These are phyloP conservation scores for Matsumurasca onukii DNA, from an alignment of 1,140 invertebrate genomes.

Conservation along the genomic window DNA sequence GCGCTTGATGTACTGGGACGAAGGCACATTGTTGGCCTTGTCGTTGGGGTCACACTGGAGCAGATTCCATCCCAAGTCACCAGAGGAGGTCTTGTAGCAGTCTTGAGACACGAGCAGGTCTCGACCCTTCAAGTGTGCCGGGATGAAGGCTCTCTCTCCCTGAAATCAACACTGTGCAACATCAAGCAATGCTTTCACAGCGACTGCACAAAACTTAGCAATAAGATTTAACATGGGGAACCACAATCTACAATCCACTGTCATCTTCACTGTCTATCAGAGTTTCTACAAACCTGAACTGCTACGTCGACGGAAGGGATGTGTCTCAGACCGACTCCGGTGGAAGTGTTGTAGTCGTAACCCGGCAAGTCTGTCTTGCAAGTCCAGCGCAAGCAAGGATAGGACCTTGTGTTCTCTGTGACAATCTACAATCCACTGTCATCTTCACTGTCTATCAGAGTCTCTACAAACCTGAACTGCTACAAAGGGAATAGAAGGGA, in stretches of 20 bases:
- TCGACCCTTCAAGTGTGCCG: not conserved
- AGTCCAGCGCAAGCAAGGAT: not conserved
- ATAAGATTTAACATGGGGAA: too few species aligned
- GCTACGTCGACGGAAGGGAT: too few species aligned
- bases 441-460: too few species aligned
- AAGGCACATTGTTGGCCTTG: not conserved
- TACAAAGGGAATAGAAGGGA: too few species aligned
- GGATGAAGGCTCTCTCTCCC: not conserved
- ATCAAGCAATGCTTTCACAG: too few species aligned
- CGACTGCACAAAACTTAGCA: too few species aligned
- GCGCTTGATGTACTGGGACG: not conserved
- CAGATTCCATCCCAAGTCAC: not conserved
- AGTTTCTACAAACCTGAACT: too few species aligned
- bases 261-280: too few species aligned
- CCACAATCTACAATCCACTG: too few species aligned
- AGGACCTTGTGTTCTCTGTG: not conserved
- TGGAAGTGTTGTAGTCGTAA: slow-evolving; percentile 3
- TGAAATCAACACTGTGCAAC: too few species aligned
- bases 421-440: too few species aligned
- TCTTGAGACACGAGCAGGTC: not conserved
- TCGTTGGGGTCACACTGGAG: not conserved
- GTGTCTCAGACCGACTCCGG: not conserved
- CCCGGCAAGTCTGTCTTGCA: not conserved
- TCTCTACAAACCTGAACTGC: too few species aligned
- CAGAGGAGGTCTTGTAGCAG: not conserved